Evolutionary conservation across 2,888 invertebrate species (phyloP).

Genomic region (Muscina levida): DNA sequence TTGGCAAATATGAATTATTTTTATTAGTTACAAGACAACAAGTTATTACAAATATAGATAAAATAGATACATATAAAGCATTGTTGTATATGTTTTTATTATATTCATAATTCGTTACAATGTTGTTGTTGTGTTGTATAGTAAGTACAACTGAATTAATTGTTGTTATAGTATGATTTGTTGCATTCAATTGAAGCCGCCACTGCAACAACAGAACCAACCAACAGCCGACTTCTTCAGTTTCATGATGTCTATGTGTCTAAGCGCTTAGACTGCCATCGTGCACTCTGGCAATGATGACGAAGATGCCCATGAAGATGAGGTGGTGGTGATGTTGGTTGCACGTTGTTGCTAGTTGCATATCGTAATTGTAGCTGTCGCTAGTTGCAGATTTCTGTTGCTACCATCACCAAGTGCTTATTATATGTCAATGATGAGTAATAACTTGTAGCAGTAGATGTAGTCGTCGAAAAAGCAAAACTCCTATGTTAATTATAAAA

Average conservation of each 20-base stretch:
- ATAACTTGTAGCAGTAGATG: constrained; percentile 10
- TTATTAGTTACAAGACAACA: constrained; percentile 13
- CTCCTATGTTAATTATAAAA: constrained; percentile 33
- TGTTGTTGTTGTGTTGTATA: constrained; percentile 12
- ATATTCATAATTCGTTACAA: no score
- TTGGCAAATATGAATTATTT: constrained; percentile 31
- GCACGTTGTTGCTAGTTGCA: not conserved
- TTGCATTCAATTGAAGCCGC: constrained; percentile 25
- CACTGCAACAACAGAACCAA: constrained; percentile 26
- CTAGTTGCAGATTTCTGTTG: not conserved
- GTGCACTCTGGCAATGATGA: not conserved
- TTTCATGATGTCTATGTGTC: constrained; percentile 9
- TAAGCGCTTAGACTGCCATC: no score
- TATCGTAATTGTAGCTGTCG: not conserved
- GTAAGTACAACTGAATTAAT: constrained; percentile 27
- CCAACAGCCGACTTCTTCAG: constrained; percentile 1
- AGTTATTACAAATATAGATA: constrained; percentile 10
- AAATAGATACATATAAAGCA: constrained; percentile 1
- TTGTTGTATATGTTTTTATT: no score
- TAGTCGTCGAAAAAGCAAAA: constrained; percentile 2
- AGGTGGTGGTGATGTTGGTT: constrained; percentile 3
- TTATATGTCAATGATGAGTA: constrained; percentile 36
- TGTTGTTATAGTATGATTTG: constrained; percentile 36
- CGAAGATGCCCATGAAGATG: not conserved
- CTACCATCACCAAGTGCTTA: constrained; percentile 17